Percentiles rank a stretch among this genome's conserved stretches.
These are phyloP conservation scores for Globodera ellingtonae DNA, from an alignment of 1,140 invertebrate species.

Conservation along the genomic window DNA sequence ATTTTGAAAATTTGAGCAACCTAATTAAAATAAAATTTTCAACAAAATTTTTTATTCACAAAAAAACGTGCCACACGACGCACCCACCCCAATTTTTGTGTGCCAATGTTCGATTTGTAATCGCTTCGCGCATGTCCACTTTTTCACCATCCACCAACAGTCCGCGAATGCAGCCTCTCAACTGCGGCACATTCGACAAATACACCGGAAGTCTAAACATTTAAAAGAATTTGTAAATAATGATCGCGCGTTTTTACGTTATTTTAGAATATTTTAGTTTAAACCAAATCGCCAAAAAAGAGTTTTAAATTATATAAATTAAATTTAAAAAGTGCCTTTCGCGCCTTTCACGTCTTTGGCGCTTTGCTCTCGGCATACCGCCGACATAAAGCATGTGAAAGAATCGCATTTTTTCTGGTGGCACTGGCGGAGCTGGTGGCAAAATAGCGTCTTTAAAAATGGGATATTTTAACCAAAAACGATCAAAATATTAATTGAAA, in stretches of 20 bases:
- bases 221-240: conserved; percentile 11
- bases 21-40: background rate
- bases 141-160: conserved; percentile 36
- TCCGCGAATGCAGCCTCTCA: conserved; percentile 53
- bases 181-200: conserved; percentile 38
- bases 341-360: background rate
- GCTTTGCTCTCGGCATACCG: conserved; percentile 39
- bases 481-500: too few species aligned
- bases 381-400: conserved; percentile 51
- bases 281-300: too few species aligned
- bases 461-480: too few species aligned
- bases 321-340: background rate
- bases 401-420: conserved; percentile 24
- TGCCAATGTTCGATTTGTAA: background rate
- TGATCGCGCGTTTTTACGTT: background rate
- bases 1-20: background rate
- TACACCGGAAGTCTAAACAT: conserved; percentile 44
- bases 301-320: too few species aligned
- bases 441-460: conserved; percentile 40
- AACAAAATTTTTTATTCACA: background rate
- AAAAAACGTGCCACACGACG: background rate
- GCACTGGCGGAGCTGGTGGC: conserved; percentile 31
- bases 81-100: conserved; percentile 4
- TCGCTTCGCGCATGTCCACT: conserved; percentile 39
- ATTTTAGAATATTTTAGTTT: background rate